Conservation (phyloP, 2,888 invertebrate genomes). For the Poecilobothrus nobilitatus region DNA sequence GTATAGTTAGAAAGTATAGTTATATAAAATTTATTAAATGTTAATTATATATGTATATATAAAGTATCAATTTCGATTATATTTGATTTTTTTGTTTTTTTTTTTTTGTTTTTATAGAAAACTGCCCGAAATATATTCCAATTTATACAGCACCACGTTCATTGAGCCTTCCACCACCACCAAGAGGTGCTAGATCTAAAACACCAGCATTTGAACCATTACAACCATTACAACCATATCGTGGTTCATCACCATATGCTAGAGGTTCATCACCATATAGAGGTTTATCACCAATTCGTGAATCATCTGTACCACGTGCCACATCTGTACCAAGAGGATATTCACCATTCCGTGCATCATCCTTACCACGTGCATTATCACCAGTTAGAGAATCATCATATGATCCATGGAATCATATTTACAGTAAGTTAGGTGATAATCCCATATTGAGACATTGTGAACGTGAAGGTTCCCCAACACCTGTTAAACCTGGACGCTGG, state of each 20-base stretch:
- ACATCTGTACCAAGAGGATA: slow-evolving; percentile 21
- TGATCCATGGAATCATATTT: slow-evolving; percentile 40
- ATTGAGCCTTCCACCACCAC: slow-evolving; percentile 32
- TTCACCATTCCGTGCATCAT: slow-evolving; percentile 9
- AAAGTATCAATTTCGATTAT: not conserved
- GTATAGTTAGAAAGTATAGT: no score
- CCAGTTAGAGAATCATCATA: slow-evolving; percentile 39
- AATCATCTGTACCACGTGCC: slow-evolving; percentile 22
- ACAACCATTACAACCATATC: not conserved
- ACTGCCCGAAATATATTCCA: not conserved
- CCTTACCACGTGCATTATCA: slow-evolving; percentile 34
- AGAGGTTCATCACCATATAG: not conserved
- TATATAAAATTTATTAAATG: not conserved
- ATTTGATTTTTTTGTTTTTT: not conserved
- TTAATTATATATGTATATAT: not conserved
- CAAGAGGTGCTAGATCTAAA: slow-evolving; percentile 35
- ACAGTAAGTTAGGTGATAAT: slow-evolving; percentile 36
- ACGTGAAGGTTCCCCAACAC: slow-evolving; percentile 61
- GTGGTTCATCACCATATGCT: not conserved
- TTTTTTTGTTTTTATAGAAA: not conserved
- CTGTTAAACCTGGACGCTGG: slow-evolving; percentile 62
- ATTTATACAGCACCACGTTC: slow-evolving; percentile 25
- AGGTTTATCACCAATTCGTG: slow-evolving; percentile 17
- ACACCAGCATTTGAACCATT: slow-evolving; percentile 29
- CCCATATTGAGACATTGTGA: slow-evolving; percentile 31